These are phyloP conservation scores for Elaphurus davidianus DNA, from an alignment of 2,113 vertebrate genomes.

Conservation along the genomic window DNA sequence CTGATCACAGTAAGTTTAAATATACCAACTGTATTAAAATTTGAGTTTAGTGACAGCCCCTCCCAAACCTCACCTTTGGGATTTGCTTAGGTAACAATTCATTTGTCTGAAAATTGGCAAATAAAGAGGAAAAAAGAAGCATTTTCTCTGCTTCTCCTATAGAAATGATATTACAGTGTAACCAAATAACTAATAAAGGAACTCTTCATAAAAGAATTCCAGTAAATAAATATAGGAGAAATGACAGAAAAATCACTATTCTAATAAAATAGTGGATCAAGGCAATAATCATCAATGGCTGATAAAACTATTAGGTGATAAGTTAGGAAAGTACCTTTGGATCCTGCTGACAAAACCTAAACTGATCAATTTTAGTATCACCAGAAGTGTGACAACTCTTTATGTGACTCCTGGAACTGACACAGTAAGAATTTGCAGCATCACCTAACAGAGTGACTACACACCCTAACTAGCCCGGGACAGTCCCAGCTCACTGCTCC, in stretches of 20 bases:
- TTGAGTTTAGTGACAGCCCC: neutral
- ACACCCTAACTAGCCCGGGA: neutral
- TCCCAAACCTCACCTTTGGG: neutral
- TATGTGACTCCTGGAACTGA: neutral
- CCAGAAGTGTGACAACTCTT: neutral
- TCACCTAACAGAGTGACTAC: neutral
- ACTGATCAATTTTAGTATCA: neutral
- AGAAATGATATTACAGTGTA: neutral
- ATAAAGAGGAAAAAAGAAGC: neutral
- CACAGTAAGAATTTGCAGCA: neutral
- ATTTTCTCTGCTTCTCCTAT: neutral
- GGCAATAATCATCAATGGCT: neutral
- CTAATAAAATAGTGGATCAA: neutral
- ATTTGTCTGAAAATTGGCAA: neutral
- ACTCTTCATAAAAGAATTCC: conserved; percentile 13
- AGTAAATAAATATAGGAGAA: neutral
- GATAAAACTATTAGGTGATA: conserved; percentile 5
- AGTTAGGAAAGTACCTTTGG: neutral
- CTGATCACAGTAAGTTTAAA: neutral
- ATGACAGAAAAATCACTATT: neutral
- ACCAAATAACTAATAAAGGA: neutral
- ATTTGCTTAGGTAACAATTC: neutral
- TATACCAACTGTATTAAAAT: neutral
- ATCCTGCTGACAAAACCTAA: neutral
- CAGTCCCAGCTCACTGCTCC: neutral